Conservation (phyloP, 2,113 vertebrate species). For the Castor canadensis region DNA sequence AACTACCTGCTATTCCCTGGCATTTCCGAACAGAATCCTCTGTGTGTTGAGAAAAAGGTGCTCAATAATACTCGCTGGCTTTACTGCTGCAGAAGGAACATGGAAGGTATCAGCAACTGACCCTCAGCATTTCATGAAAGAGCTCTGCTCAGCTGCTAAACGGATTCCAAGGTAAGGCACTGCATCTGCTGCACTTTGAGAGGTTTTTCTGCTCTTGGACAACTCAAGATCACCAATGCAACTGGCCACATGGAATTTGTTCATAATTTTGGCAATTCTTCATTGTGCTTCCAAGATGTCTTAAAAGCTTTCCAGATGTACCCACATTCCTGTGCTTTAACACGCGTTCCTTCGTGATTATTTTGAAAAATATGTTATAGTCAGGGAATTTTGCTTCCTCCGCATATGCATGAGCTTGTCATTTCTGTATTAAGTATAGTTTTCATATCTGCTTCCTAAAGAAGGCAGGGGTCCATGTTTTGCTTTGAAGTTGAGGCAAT, state of each 20-base stretch:
- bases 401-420: slow-evolving; percentile 71
- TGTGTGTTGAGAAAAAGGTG: background rate
- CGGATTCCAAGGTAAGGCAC: background rate
- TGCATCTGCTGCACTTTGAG: background rate
- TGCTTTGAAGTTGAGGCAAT: slow-evolving; percentile 64
- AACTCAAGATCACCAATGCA: slow-evolving; percentile 2
- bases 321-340: slow-evolving; percentile 62
- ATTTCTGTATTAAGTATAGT: slow-evolving; percentile 60
- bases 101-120: background rate
- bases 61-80: background rate
- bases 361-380: slow-evolving; percentile 72
- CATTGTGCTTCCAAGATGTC: slow-evolving; percentile 67
- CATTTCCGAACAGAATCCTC: background rate
- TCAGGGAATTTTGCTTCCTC: slow-evolving; percentile 70
- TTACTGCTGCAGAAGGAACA: background rate
- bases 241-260: slow-evolving; percentile 35
- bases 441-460: slow-evolving; percentile 58
- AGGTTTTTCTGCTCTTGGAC: background rate
- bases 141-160: background rate
- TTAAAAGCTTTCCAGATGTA: slow-evolving; percentile 79
- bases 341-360: slow-evolving; percentile 62
- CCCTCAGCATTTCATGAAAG: background rate
- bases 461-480: slow-evolving; percentile 7
- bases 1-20: background rate
- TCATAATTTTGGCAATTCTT: slow-evolving; percentile 66